phyloP scores from a whole-genome alignment of 92 coral and sea anemone species.

The Porites rus region DNA sequence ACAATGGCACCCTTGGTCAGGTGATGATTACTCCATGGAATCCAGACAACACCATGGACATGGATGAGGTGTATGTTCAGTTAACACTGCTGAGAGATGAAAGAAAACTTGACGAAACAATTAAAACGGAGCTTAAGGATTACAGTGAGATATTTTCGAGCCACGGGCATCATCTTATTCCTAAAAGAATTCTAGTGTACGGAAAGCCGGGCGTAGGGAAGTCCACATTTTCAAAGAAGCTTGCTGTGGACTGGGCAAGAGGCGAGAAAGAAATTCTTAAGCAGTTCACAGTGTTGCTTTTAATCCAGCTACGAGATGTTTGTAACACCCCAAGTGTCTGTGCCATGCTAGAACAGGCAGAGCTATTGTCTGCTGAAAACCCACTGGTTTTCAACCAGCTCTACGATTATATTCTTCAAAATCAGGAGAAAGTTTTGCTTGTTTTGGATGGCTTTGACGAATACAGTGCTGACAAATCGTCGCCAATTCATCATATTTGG shows the following conservation, averaged over 20 bases:
- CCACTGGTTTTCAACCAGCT: neutral
- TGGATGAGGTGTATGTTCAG: slow-evolving; percentile 2
- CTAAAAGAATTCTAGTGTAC: slow-evolving; percentile 6
- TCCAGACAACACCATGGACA: slow-evolving; percentile 16
- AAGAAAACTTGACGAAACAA: neutral
- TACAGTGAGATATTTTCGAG: neutral
- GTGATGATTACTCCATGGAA: slow-evolving; percentile 16
- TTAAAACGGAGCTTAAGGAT: neutral
- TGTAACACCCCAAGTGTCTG: neutral
- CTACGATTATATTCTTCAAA: neutral
- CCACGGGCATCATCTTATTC: neutral
- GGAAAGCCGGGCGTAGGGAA: slow-evolving; percentile 4
- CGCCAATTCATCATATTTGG: neutral
- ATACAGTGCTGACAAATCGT: neutral
- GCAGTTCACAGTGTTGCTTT: neutral
- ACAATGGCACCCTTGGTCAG: neutral
- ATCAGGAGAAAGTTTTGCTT: neutral
- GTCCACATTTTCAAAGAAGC: slow-evolving; percentile 13
- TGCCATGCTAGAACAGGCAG: neutral
- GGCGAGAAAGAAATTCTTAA: neutral
- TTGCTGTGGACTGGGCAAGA: slow-evolving; percentile 13
- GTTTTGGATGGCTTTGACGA: slow-evolving; percentile 13
- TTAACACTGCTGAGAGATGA: slow-evolving; percentile 2
- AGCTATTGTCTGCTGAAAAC: neutral
- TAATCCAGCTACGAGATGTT: slow-evolving; percentile 1